These are phyloP conservation scores for Oscheius myriophilus DNA, from an alignment of 2,888 invertebrate species.

Conservation along the genomic window DNA sequence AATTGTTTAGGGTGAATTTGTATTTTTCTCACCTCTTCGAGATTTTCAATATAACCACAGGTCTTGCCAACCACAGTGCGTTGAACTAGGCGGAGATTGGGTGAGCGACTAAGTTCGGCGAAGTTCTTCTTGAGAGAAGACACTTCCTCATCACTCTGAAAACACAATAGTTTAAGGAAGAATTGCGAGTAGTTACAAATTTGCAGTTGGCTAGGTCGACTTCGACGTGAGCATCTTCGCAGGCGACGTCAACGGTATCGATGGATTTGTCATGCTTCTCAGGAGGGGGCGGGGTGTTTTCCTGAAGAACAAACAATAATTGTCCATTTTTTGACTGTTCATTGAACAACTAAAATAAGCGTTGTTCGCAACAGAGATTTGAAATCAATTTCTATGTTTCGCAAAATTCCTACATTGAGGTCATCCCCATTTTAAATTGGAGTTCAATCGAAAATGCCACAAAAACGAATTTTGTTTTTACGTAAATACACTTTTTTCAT, in stretches of 20 bases:
- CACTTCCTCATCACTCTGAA: constrained; percentile 39
- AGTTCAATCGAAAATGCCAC: too few species aligned
- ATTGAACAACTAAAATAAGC: too few species aligned
- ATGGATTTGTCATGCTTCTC: constrained; percentile 16
- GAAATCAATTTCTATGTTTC: too few species aligned
- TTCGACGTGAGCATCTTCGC: constrained; percentile 17
- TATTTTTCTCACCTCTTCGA: constrained; percentile 19
- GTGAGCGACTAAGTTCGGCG: constrained; percentile 23
- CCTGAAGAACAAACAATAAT: too few species aligned
- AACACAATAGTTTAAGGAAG: neutral
- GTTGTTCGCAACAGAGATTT: too few species aligned
- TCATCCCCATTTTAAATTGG: too few species aligned
- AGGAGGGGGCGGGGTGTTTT: neutral
- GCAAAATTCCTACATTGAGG: too few species aligned
- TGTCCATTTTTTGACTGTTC: too few species aligned
- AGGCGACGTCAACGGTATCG: constrained; percentile 17
- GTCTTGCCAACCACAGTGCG: constrained; percentile 24
- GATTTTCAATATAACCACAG: constrained; percentile 25
- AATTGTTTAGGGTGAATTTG: too few species aligned
- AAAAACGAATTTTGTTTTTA: too few species aligned
- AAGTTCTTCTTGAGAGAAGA: constrained; percentile 37
- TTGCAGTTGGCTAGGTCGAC: neutral
- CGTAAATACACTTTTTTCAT: too few species aligned
- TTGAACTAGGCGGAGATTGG: constrained; percentile 22
- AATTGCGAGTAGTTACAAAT: neutral